Evolutionary conservation across 2,888 invertebrate species (phyloP), one percentile per base, ranked within the genome.

Genomic region (Smittia aterrima): DNA sequence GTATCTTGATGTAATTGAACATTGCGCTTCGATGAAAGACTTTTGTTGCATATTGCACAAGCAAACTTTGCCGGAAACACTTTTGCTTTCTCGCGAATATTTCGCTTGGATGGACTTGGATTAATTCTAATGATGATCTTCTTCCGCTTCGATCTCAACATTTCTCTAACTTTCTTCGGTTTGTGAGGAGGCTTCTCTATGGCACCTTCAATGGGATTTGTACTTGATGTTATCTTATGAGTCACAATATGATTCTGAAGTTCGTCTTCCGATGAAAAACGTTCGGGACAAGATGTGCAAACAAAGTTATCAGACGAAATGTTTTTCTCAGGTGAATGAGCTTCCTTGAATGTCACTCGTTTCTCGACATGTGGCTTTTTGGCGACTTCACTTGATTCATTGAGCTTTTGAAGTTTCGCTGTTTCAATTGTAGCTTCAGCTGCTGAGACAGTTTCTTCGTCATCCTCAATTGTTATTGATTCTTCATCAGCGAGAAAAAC

Each of bases 1-100:
- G 86, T 85, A 79, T 89, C 89, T 76, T 89, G 80, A 81, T 90
- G 90, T 68, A 85, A 84, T 79, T 89, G 86, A 64, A 90, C 82
- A 79, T 88, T 87, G 76, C 85, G 85, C 81, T 88, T 89, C 13
- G 85, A 86, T 32, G 87, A 86, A 80, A 89, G 89, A 62, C 81
- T 82, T 80, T 87, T 87, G 64, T 85, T 84, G 80, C 90, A 90
- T 77, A 86, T 86, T 16, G 85, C 86, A 80, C 90, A 90, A 53
- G 83, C 80, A 77, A 84, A 85, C 75, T 53, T 58, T 4, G 53
- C 4, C 18, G 7, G 20, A 13, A 24, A 53, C 6, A 16, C n/a
- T 41, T 41, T 68, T 22, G 68, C 27, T 22, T 18, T 70, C 20
- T 70, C 70, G 18, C 70, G 53, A 54, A 25, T 70, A 20, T n/a